Evolutionary conservation across 2,113 vertebrate genomes (phyloP).

Genomic region (Sturnus vulgaris): DNA sequence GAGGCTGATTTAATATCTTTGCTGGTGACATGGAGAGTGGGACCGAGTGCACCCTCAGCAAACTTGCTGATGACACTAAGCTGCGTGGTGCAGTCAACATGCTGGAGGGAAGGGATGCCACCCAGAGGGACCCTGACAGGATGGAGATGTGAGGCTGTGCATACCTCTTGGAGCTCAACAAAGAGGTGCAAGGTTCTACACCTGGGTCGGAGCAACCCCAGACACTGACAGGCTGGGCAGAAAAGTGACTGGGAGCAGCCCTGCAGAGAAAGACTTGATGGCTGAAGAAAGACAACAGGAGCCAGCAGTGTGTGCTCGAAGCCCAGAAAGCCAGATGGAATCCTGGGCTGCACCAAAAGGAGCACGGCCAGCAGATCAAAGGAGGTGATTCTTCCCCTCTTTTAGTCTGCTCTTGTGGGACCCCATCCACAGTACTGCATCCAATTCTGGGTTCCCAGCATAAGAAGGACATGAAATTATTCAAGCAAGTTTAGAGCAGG

Average conservation of each 20-base stretch:
- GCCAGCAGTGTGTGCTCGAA: rapidly evolving
- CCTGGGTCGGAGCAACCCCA: not conserved
- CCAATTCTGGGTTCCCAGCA: not conserved
- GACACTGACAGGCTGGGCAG: not conserved
- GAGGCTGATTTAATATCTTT: not conserved
- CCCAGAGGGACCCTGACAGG: not conserved
- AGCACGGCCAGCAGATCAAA: not conserved
- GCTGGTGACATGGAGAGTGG: not conserved
- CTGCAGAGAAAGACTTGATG: not conserved
- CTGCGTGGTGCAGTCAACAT: not conserved
- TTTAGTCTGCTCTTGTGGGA: not conserved
- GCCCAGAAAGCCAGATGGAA: not conserved
- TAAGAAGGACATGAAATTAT: not conserved
- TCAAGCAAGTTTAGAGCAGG: not conserved
- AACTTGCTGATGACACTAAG: not conserved
- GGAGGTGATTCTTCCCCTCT: not conserved
- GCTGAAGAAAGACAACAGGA: not conserved
- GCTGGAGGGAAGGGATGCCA: not conserved
- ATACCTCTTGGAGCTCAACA: not conserved
- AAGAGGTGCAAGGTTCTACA: not conserved
- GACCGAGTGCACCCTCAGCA: rapidly evolving
- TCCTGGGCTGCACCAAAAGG: not conserved
- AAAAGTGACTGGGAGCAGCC: not conserved
- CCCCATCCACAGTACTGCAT: not conserved
- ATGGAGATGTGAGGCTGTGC: too few species aligned